Base-by-base conservation (phyloP, 2,888 invertebrate species). In the Pimpla rufipes region DNA sequence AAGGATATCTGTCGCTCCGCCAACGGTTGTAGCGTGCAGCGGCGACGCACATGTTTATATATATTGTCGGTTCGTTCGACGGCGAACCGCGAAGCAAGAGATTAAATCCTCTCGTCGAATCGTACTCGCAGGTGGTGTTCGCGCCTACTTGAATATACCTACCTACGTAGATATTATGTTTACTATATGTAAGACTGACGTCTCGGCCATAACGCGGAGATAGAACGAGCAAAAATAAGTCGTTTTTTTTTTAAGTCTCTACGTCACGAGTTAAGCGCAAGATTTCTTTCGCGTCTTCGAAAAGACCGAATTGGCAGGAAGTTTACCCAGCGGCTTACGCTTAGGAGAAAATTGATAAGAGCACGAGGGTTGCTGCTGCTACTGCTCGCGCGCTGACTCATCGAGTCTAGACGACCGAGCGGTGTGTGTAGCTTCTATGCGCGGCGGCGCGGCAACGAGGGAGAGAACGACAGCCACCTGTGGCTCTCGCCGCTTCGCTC, bases 21-120 rank as follows among this genome's bases (percentile, higher is more conserved):
- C 45, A 57, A 40, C 70, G 50, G 23, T 68, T 64, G 59, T 35
- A 35, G 35, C 55, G 23, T 45, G 52, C 50, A n/a, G 67, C 59
- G 59, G 59, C 29, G 59, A 35, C 45, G 45, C 37, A 52, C 50
- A 5, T 35, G 47, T 57, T 75, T 29, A 59, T 67, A 70, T 64
- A 59, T 68, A 70, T 83, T 79, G 66, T 79, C 70, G 70, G 77
- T 66, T 75, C 64, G 59, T 68, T 74, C 80, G 79, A 59, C 74
- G 83, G 68, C n/a, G 84, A 80, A 83, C 79, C 81, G 76, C 81
- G 76, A 79, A 84, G 42, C 59, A 47, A 81, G 79, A 81, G 78
- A 79, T 75, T 70, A 70, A 79, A 79, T 75, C 78, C 23, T 64
- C 55, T 50, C 74, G 29, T 57, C 73, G 62, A 78, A 78, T 64